These are phyloP conservation scores for Aphelinus atriplicis DNA, from an alignment of 1,140 invertebrate species.

Conservation along the genomic window DNA sequence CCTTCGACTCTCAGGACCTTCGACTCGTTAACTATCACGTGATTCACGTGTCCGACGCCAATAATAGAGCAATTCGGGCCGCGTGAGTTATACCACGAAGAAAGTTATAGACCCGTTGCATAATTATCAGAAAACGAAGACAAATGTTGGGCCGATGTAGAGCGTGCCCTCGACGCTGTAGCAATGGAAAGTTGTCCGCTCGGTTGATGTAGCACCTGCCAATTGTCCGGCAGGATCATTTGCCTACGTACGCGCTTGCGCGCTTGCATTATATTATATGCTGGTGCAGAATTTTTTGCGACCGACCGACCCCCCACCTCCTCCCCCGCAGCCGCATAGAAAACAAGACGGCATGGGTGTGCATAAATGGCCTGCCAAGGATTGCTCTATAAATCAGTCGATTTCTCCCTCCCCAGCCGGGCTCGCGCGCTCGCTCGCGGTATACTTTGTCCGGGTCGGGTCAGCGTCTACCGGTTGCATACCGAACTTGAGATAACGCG, in stretches of 20 bases:
- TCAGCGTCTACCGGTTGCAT: conserved; percentile 28
- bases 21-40: too few species aligned
- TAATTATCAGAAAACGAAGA: too few species aligned
- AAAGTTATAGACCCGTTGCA: too few species aligned
- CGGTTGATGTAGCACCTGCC: conserved; percentile 31
- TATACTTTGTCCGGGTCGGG: conserved; percentile 16
- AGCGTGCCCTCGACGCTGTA: too few species aligned
- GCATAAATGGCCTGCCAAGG: background rate
- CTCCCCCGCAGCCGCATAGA: background rate
- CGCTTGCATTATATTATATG: background rate
- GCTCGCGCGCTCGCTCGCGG: background rate
- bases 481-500: conserved; percentile 37
- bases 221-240: conserved; percentile 19
- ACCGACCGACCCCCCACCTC: background rate
- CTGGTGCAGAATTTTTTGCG: background rate
- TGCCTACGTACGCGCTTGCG: conserved; percentile 2
- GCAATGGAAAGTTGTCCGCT: conserved; percentile 22
- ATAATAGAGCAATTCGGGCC: too few species aligned
- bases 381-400: conserved; percentile 26
- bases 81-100: too few species aligned
- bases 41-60: too few species aligned
- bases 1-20: too few species aligned
- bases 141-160: too few species aligned
- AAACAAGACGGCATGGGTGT: background rate
- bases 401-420: background rate